Evolutionary conservation across 2,113 vertebrate genomes (phyloP).

Genomic region (sheep (Ovis aries)): DNA sequence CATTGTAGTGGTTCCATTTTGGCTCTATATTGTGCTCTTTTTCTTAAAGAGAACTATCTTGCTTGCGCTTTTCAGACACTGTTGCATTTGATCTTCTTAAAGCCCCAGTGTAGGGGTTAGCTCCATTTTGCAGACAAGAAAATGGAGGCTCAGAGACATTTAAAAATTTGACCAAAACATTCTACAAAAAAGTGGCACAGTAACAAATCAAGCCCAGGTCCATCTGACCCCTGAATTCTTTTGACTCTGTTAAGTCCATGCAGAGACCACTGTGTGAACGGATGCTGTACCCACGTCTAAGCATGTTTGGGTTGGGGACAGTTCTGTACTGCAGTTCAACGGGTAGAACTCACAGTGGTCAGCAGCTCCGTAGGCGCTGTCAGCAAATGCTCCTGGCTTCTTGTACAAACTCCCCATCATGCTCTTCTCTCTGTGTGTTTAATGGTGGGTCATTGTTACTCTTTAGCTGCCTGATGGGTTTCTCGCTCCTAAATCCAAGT

Average conservation of each 20-base stretch:
- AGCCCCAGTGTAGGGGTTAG: not conserved
- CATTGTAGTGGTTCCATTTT: not conserved
- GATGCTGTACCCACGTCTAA: not conserved
- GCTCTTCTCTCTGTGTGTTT: conserved; percentile 21
- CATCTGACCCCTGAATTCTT: not conserved
- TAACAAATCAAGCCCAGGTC: not conserved
- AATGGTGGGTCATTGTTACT: conserved; percentile 38
- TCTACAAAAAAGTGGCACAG: not conserved
- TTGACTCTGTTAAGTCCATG: not conserved
- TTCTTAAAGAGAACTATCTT: not conserved
- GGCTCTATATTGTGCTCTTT: not conserved
- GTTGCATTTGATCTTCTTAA: not conserved
- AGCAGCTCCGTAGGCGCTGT: not conserved
- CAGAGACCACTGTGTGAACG: not conserved
- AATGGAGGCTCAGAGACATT: not conserved
- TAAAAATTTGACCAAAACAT: not conserved
- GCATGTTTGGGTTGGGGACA: not conserved
- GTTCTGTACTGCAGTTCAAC: not conserved
- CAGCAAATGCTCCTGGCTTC: not conserved
- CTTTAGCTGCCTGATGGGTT: conserved; percentile 42
- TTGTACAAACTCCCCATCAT: not conserved
- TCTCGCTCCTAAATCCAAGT: not conserved
- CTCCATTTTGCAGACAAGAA: conserved; percentile 29
- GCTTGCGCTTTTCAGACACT: not conserved
- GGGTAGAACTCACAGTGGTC: not conserved